Evolutionary conservation across 2,113 vertebrate species (phyloP).

Genomic region (Piprites chloris): DNA sequence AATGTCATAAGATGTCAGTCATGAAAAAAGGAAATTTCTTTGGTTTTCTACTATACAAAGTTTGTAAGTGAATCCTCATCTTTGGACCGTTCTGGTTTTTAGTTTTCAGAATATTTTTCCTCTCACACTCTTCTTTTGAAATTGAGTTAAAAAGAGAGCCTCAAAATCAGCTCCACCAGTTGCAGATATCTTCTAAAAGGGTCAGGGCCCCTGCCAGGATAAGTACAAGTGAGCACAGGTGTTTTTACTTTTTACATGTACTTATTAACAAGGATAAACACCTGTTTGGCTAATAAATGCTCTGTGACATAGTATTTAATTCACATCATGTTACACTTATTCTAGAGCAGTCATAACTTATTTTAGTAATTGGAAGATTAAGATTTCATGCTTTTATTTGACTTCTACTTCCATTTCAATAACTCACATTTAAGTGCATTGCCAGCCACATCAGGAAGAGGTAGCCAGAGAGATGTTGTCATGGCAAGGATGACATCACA

Average conservation of each 20-base stretch:
- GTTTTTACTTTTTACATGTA: not conserved
- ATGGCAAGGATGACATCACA: not conserved
- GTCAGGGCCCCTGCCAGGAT: not conserved
- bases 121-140: not conserved
- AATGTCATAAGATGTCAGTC: not conserved
- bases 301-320: not conserved
- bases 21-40: not conserved
- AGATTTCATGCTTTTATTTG: not conserved
- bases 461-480: not conserved
- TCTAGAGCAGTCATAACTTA: not conserved
- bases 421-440: not conserved
- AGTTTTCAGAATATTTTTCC: not conserved
- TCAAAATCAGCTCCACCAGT: not conserved
- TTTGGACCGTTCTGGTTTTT: not conserved
- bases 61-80: not conserved
- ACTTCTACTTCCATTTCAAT: not conserved
- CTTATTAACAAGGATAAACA: not conserved
- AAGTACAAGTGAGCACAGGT: not conserved
- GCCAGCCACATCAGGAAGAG: not conserved
- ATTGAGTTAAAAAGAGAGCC: not conserved
- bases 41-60: not conserved
- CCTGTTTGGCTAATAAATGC: not conserved
- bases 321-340: not conserved
- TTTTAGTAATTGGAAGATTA: not conserved
- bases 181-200: not conserved